Evolutionary conservation across 2,888 invertebrate genomes (phyloP), one percentile per base, ranked within the genome.

Genomic region (Ophioninae sp.): DNA sequence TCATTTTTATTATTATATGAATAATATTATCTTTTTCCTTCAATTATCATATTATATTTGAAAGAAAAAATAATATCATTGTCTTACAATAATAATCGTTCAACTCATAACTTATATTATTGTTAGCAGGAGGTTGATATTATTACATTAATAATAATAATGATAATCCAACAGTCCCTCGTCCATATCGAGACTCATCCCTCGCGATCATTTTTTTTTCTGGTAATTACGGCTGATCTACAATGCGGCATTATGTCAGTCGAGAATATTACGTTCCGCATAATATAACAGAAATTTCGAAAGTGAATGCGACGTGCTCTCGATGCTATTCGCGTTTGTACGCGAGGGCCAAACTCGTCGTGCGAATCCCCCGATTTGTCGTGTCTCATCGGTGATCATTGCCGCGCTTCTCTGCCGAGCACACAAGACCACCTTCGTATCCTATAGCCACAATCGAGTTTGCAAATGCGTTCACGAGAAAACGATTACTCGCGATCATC

Each of bases 291-390:
- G n/a, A 58, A 58, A 71, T 71, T 71, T 30, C 71, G 71, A 71
- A 71, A 71, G 69, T 58, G 10, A 30, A 71, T 30, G 51, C 51
- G 51, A 51, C 51, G 51, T 56, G 58, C 10, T 9, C 44, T 30
- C 68, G 7, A n/a, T 20, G 56, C 30, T 56, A 37, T 69, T 56
- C n/a, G 13, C 30, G 37, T 58, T 56, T 56, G 56, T 69, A 17
- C 51, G 13, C 51, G 51, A 58, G 69, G 56, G 56, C 69, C 37
- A 71, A 58, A 71, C 56, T 17, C 51, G 51, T 51, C 51, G 13
- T 56, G 71, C 56, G 58, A 71, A 58, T 58, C 71, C 5, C 58
- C 8, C 58, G 71, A 71, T 58, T 71, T 37, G 58, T 71, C 71
- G 71, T 71, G 71, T 37, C 58, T 58, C 59, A 51, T 51, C 51